Percentiles rank a stretch among this genome's conserved stretches.
Evolutionary conservation across 2,888 invertebrate species (phyloP).

Genomic region (Ditula angustiorana): DNA sequence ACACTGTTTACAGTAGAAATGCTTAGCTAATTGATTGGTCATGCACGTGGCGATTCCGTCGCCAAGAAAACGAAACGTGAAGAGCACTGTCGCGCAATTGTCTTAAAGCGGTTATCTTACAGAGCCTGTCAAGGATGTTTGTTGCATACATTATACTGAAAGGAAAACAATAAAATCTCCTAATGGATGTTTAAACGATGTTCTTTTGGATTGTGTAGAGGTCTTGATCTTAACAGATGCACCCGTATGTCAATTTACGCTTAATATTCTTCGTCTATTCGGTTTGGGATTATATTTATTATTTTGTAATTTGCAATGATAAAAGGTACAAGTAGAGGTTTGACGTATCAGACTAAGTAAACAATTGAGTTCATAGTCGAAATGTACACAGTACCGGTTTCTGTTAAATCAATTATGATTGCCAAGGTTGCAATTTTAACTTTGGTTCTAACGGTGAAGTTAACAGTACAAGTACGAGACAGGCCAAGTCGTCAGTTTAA

Average conservation of each 20-base stretch:
- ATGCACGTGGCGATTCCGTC: background rate
- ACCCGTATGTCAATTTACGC: background rate
- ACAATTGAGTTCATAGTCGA: background rate
- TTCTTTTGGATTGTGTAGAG: background rate
- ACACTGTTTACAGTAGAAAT: background rate
- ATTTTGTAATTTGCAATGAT: no score
- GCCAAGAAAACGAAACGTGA: background rate
- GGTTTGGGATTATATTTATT: no score
- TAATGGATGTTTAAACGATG: background rate
- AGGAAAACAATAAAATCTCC: background rate
- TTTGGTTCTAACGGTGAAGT: no score
- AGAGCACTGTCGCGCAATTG: background rate
- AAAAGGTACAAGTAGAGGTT: no score
- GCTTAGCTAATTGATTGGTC: constrained; percentile 11
- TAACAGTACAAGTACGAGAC: background rate
- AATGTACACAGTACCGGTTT: background rate
- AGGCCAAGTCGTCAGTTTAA: background rate
- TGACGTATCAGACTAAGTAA: background rate
- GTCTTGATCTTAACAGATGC: background rate
- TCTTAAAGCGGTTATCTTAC: background rate
- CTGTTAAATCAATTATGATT: background rate
- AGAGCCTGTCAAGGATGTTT: background rate
- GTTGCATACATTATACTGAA: background rate
- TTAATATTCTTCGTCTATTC: no score
- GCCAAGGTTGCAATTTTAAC: background rate